Evolutionary conservation across 2,888 invertebrate species (phyloP).

Genomic region (Ectemnius continuus): DNA sequence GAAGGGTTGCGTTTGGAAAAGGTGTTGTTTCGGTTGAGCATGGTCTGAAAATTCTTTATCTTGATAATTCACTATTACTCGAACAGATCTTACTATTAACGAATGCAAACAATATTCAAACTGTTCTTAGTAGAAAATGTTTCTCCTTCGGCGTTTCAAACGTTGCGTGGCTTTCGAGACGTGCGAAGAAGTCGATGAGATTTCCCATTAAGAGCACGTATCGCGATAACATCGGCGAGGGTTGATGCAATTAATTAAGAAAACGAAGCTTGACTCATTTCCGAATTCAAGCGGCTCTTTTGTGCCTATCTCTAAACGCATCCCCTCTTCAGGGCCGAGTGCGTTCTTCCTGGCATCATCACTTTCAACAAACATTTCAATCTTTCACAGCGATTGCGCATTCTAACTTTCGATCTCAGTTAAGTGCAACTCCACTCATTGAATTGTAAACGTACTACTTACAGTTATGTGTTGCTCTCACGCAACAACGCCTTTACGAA

Average conservation of each 20-base stretch:
- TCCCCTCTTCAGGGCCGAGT: neutral
- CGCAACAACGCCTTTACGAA: neutral
- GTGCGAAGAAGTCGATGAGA: neutral
- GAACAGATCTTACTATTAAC: neutral
- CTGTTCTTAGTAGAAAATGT: neutral
- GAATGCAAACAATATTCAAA: neutral
- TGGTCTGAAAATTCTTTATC: neutral
- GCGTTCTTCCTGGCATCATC: neutral
- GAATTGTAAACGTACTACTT: neutral
- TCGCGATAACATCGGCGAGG: neutral
- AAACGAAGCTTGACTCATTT: neutral
- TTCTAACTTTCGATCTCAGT: neutral
- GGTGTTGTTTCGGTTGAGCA: neutral
- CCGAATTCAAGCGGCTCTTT: too few species aligned
- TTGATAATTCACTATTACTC: neutral
- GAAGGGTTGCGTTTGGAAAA: neutral
- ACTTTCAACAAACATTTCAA: neutral
- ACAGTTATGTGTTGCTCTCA: neutral
- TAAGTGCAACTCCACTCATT: constrained; percentile 10
- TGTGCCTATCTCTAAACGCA: neutral
- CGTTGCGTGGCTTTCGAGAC: neutral
- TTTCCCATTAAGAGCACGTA: neutral
- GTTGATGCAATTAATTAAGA: neutral
- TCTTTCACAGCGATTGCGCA: neutral
- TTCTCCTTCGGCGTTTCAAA: neutral